Evolutionary conservation across 92 coral and sea anemone genomes (phyloP), one percentile per base, ranked within the genome.

Genomic region (Scolanthus callimorphus): DNA sequence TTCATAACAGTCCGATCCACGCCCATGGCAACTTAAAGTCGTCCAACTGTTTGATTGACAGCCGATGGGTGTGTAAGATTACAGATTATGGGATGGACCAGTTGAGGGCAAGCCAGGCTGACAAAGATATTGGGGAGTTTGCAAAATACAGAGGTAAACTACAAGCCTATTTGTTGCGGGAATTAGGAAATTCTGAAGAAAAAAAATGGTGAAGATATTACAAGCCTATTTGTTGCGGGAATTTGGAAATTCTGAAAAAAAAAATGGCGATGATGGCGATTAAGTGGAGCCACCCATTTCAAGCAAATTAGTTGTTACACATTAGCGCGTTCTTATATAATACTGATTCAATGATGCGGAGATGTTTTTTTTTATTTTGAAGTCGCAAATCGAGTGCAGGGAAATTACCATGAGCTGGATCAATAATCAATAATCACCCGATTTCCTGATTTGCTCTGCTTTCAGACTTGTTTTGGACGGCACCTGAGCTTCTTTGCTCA

Each of bases 381-480:
- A n/a, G n/a, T n/a, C n/a, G n/a, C n/a, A n/a, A n/a, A n/a, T n/a
- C n/a, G n/a, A n/a, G n/a, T n/a, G n/a, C n/a, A n/a, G n/a, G n/a
- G n/a, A n/a, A n/a, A n/a, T n/a, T n/a, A n/a, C n/a, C n/a, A n/a
- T n/a, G n/a, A n/a, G n/a, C n/a, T n/a, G n/a, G n/a, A n/a, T n/a
- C n/a, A n/a, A n/a, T n/a, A n/a, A n/a, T n/a, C n/a, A n/a, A n/a
- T n/a, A n/a, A n/a, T n/a, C n/a, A n/a, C n/a, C n/a, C n/a, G n/a
- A n/a, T n/a, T n/a, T n/a, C n/a, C n/a, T n/a, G n/a, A n/a, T n/a
- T n/a, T n/a, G n/a, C n/a, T n/a, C n/a, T n/a, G n/a, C n/a, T n/a
- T n/a, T n/a, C n/a, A 85, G 94, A 81, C 25, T 31, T 85, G 51
- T 74, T 75, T 44, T 85, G 94, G 94, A 85, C 88, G 31, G 88